phyloP scores from a whole-genome alignment of 23 tunicate genomes.

The Halocynthia aurantium region DNA sequence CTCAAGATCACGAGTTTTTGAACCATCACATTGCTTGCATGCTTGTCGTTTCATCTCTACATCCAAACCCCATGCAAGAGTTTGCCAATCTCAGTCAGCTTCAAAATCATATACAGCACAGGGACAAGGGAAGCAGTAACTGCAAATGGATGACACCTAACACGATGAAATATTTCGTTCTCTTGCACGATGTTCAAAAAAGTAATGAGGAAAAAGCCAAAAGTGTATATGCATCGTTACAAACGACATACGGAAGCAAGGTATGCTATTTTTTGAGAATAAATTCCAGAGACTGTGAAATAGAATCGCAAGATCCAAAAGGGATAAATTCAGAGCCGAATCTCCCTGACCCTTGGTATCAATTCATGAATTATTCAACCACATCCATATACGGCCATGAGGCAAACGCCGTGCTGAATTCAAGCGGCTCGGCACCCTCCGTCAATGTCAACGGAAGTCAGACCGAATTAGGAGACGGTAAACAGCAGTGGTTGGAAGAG shows the following conservation, averaged over 20 bases:
- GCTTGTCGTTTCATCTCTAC: slow-evolving; percentile 80
- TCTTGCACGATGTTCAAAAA: slow-evolving; percentile 64
- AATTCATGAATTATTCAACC: slow-evolving; percentile 38
- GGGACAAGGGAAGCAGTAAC: slow-evolving; percentile 13
- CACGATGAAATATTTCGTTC: slow-evolving; percentile 85
- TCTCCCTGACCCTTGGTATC: slow-evolving; percentile 67
- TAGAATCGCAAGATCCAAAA: background rate
- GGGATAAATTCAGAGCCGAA: slow-evolving; percentile 21
- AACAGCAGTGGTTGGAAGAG: slow-evolving; percentile 39
- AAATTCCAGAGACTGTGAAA: slow-evolving; percentile 42
- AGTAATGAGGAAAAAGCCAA: slow-evolving; percentile 60
- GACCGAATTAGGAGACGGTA: slow-evolving; percentile 18
- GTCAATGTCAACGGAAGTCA: background rate
- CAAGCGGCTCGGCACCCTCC: slow-evolving; percentile 11
- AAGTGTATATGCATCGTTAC: slow-evolving; percentile 44
- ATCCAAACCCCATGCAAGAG: slow-evolving; percentile 84
- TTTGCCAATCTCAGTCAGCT: slow-evolving; percentile 72
- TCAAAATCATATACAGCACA: slow-evolving; percentile 83
- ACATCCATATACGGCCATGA: background rate
- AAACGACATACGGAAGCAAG: slow-evolving; percentile 58
- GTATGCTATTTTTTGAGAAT: slow-evolving; percentile 52
- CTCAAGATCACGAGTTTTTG: slow-evolving; percentile 64
- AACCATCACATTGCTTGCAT: slow-evolving; percentile 68
- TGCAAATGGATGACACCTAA: slow-evolving; percentile 88
- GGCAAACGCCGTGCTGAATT: slow-evolving; percentile 9